Percentiles rank a stretch among this genome's conserved stretches.
Evolutionary conservation across 2,113 vertebrate genomes (phyloP).

Genomic region (Mohoua ochrocephala): DNA sequence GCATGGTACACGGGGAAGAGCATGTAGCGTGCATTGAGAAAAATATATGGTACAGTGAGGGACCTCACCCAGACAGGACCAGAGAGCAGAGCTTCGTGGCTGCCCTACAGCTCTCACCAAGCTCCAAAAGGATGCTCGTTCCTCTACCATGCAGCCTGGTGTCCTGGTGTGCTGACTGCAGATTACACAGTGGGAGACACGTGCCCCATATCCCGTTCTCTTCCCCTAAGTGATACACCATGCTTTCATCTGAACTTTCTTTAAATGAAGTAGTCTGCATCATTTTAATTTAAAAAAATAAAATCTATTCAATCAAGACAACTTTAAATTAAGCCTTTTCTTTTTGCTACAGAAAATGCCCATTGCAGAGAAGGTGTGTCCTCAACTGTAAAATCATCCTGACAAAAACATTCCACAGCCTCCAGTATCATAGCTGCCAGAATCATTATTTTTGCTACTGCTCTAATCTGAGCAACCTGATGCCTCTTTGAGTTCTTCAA

Average conservation of each 20-base stretch:
- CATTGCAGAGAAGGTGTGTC: not conserved
- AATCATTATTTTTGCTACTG: not conserved
- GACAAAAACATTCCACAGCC: not conserved
- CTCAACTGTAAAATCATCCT: not conserved
- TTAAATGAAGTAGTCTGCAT: not conserved
- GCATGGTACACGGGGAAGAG: not conserved
- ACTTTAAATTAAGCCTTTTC: not conserved
- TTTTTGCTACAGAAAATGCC: not conserved
- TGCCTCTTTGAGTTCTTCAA: not conserved
- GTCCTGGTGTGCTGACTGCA: not conserved
- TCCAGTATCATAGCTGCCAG: not conserved
- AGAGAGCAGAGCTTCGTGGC: not conserved
- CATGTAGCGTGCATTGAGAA: not conserved
- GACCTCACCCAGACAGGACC: not conserved
- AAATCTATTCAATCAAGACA: not conserved
- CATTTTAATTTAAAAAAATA: not conserved
- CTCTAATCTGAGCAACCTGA: not conserved
- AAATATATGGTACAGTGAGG: rapidly evolving
- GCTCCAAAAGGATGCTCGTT: not conserved
- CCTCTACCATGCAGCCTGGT: not conserved
- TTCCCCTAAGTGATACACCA: not conserved
- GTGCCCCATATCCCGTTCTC: not conserved
- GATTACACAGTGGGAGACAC: rapidly evolving
- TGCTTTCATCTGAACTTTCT: not conserved
- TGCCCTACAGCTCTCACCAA: not conserved